Percentiles rank a stretch among this genome's conserved stretches.
phyloP scores from a whole-genome alignment of 2,888 invertebrate genomes.

The Lepas anatifera region DNA sequence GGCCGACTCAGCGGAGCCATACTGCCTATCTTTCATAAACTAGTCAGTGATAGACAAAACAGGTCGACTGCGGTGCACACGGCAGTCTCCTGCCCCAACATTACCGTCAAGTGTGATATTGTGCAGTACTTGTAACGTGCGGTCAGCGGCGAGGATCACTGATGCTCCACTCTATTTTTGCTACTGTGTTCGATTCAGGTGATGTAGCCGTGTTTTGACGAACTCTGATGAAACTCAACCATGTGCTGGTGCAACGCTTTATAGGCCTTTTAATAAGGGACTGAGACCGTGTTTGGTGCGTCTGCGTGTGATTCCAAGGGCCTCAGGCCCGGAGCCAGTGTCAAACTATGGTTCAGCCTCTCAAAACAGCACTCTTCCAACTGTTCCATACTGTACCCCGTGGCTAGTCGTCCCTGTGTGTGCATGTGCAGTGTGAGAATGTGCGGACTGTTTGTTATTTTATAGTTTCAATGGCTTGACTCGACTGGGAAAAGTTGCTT shows the following conservation, averaged over 20 bases:
- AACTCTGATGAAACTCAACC: too few relatives aligned
- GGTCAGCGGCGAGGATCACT: neutral
- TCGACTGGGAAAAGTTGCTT: too few relatives aligned
- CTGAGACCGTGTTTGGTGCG: too few relatives aligned
- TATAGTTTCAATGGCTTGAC: too few relatives aligned
- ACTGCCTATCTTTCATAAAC: conserved; percentile 79
- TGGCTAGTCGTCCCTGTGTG: neutral
- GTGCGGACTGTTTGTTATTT: neutral
- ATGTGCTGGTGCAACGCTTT: too few relatives aligned
- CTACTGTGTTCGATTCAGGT: neutral
- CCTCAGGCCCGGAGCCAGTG: neutral
- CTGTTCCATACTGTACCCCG: neutral
- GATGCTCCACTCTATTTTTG: neutral
- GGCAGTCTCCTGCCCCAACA: conserved; percentile 67
- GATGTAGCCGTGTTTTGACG: neutral
- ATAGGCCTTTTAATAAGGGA: too few relatives aligned
- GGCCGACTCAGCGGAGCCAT: conserved; percentile 37
- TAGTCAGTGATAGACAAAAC: conserved; percentile 64
- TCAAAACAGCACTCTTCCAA: neutral
- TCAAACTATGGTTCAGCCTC: too few relatives aligned
- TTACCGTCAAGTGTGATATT: conserved; percentile 90
- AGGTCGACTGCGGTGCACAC: conserved; percentile 17
- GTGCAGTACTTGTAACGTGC: conserved; percentile 65
- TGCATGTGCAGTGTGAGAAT: neutral
- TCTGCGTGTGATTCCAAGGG: neutral